These are phyloP conservation scores for Nematopogon swammerdamellus DNA, from an alignment of 2,888 invertebrate genomes.

Conservation along the genomic window DNA sequence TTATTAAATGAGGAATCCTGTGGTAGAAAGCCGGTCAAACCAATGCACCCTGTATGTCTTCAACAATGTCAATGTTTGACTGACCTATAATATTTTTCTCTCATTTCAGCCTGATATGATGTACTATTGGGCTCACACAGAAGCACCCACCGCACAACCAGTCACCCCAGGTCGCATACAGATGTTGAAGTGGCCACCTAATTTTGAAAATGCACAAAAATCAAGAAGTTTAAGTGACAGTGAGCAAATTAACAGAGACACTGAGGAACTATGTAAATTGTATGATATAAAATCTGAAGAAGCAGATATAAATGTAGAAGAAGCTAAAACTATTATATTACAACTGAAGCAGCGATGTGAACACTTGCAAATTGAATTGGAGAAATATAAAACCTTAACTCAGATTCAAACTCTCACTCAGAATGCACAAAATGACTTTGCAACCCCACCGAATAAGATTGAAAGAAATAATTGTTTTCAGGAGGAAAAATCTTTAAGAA, in stretches of 20 bases:
- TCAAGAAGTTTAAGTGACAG: conserved; percentile 11
- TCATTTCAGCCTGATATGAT: conserved; percentile 76
- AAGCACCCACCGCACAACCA: conserved; percentile 62
- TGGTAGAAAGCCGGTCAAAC: no score
- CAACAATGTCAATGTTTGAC: no score
- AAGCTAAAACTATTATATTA: conserved; percentile 36
- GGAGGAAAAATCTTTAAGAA: neutral
- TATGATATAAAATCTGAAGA: conserved; percentile 36
- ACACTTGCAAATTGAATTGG: conserved; percentile 37
- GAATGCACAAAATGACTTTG: conserved; percentile 27
- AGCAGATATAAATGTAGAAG: conserved; percentile 28
- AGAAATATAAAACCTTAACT: conserved; percentile 32
- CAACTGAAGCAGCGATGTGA: conserved; percentile 33
- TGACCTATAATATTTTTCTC: neutral
- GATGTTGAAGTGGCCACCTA: conserved; percentile 71
- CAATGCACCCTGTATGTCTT: no score
- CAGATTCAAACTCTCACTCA: conserved; percentile 35
- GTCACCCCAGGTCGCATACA: conserved; percentile 73
- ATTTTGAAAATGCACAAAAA: conserved; percentile 28
- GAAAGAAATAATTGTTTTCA: neutral
- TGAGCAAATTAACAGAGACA: neutral
- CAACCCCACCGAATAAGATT: neutral
- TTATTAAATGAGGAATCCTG: no score
- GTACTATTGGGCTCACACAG: conserved; percentile 89
- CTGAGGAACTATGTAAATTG: conserved; percentile 24